Evolutionary conservation across 2,113 vertebrate genomes (phyloP).

Genomic region (Excalfactoria chinensis): DNA sequence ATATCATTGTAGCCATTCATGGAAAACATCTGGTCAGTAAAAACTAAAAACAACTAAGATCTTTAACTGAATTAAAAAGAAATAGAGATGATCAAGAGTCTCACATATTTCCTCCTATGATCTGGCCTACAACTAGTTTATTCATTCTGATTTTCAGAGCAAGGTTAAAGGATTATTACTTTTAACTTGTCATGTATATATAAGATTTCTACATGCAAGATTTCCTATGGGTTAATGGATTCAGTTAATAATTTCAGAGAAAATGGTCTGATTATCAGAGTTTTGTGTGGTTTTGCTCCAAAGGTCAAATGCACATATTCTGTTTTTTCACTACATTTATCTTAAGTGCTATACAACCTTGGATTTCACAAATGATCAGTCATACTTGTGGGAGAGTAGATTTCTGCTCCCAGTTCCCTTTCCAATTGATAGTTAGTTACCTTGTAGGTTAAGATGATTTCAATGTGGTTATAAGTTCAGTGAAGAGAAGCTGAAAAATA

Average conservation of each 20-base stretch:
- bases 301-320: slow-evolving; percentile 2
- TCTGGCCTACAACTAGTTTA: not conserved
- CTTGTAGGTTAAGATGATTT: slow-evolving; percentile 40
- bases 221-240: not conserved
- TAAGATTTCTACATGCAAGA: not conserved
- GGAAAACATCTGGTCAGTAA: slow-evolving; percentile 29
- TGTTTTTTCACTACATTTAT: not conserved
- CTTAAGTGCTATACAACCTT: not conserved
- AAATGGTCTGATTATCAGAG: not conserved
- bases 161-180: not conserved
- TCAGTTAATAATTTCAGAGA: not conserved
- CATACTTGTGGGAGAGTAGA: slow-evolving; percentile 34
- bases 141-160: not conserved
- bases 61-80: not conserved
- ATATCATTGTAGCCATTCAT: not conserved
- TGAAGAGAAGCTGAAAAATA: slow-evolving; percentile 36
- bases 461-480: not conserved
- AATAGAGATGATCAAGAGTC: not conserved
- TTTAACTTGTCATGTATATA: not conserved
- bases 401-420: slow-evolving; percentile 39
- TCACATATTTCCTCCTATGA: not conserved
- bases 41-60: not conserved
- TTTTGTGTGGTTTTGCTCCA: not conserved
- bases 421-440: slow-evolving; percentile 37
- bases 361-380: slow-evolving; percentile 29